These are phyloP conservation scores for Bombyx mandarina DNA, from an alignment of 1,140 invertebrate species.

Conservation along the genomic window DNA sequence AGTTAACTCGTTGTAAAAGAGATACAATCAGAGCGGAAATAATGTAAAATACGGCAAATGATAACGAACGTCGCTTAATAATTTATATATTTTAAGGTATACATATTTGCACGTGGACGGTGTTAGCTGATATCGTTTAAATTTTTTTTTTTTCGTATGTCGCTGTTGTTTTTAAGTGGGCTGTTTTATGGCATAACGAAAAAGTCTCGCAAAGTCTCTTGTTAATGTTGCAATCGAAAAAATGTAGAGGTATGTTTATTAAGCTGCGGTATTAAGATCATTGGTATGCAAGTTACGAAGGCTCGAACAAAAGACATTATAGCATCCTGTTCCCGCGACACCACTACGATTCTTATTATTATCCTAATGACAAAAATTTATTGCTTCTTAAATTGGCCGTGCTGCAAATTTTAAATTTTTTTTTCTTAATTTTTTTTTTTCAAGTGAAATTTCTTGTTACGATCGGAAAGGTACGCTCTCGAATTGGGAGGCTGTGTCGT, in stretches of 20 bases:
- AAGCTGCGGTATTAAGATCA: conserved; percentile 28
- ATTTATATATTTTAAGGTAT: conserved; percentile 7
- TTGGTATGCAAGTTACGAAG: conserved; percentile 57
- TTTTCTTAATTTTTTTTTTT: conserved; percentile 10
- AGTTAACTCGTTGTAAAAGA: background rate
- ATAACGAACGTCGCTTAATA: conserved; percentile 5
- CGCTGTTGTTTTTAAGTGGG: conserved; percentile 20
- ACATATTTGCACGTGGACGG: conserved; percentile 15
- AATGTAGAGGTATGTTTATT: conserved; percentile 41
- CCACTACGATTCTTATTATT: conserved; percentile 59
- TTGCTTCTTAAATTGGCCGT: conserved; percentile 57
- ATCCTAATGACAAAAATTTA: conserved; percentile 67
- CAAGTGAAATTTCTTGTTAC: conserved; percentile 24
- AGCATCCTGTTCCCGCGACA: conserved; percentile 63
- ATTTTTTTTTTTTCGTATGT: conserved; percentile 3
- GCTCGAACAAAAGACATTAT: conserved; percentile 63
- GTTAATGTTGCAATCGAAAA: conserved; percentile 31
- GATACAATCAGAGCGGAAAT: background rate
- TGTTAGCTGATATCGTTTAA: conserved; percentile 15
- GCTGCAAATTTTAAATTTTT: conserved; percentile 50
- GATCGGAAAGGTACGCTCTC: conserved; percentile 12
- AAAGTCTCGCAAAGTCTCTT: conserved; percentile 18
- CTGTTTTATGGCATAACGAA: conserved; percentile 23
- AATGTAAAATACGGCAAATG: background rate
- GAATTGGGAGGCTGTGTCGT: conserved; percentile 11